Conservation (phyloP, 1,140 invertebrate species). For the Elymnias hypermnestra region DNA sequence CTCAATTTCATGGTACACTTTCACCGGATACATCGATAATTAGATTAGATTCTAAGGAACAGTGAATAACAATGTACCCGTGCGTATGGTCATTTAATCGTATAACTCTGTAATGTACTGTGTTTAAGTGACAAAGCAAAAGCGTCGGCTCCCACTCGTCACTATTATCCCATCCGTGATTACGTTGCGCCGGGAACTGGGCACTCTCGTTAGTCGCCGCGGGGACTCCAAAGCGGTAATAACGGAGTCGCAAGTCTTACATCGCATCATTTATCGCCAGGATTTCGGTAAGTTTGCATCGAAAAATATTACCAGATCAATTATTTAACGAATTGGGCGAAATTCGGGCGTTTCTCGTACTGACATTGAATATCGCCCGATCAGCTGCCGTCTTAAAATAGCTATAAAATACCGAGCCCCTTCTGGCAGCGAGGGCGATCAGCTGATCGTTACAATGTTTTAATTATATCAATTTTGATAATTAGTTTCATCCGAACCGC, state of each 20-base stretch:
- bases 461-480: conserved; percentile 69
- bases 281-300: conserved; percentile 63
- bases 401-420: conserved; percentile 67
- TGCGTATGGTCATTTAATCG: conserved; percentile 56
- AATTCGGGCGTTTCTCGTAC: conserved; percentile 41
- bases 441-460: conserved; percentile 65
- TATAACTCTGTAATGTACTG: conserved; percentile 59
- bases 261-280: conserved; percentile 68
- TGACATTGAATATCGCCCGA: conserved; percentile 67
- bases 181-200: conserved; percentile 64
- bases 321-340: conserved; percentile 22
- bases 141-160: conserved; percentile 61
- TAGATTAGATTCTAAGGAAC: conserved; percentile 61
- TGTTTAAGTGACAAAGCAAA: conserved; percentile 71
- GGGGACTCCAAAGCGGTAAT: conserved; percentile 71
- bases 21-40: conserved; percentile 70
- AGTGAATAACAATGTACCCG: conserved; percentile 59
- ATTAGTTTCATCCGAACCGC: conserved; percentile 38
- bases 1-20: conserved; percentile 47
- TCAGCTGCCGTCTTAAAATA: conserved; percentile 73
- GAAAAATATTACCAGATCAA: no score
- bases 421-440: conserved; percentile 63
- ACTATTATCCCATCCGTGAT: conserved; percentile 72
- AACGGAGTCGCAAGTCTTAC: conserved; percentile 68
- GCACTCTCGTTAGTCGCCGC: conserved; percentile 62